Percentiles rank a stretch among this genome's conserved stretches.
These are phyloP conservation scores for Engystomops pustulosus DNA, from an alignment of 2,113 vertebrate genomes.

Conservation along the genomic window DNA sequence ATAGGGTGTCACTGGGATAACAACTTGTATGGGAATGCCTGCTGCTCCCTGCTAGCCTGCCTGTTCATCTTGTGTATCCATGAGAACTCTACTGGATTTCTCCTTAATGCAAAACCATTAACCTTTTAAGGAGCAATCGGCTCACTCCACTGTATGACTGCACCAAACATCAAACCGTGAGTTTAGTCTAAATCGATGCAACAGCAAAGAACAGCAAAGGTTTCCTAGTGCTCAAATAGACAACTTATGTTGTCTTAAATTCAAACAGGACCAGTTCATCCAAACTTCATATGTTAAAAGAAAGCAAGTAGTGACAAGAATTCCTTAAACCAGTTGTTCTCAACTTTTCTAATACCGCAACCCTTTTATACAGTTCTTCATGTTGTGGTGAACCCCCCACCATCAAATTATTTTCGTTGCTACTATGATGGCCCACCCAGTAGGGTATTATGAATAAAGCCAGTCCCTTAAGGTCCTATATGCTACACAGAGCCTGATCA, in stretches of 20 bases:
- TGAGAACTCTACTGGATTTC: constrained; percentile 24
- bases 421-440: too few relatives aligned
- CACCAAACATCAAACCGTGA: neutral
- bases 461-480: too few relatives aligned
- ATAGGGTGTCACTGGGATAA: constrained; percentile 46
- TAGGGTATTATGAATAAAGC: too few relatives aligned
- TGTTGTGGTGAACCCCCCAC: too few relatives aligned
- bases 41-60: constrained; percentile 25
- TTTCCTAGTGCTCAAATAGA: neutral
- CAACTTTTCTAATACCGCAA: too few relatives aligned
- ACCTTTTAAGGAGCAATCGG: constrained; percentile 41
- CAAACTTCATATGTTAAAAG: neutral
- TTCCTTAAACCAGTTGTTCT: too few relatives aligned
- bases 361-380: too few relatives aligned
- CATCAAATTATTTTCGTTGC: too few relatives aligned
- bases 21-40: constrained; percentile 47
- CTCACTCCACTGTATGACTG: neutral
- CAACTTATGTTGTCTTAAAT: neutral
- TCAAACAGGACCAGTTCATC: neutral
- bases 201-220: neutral
- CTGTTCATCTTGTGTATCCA: constrained; percentile 39
- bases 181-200: constrained; percentile 4
- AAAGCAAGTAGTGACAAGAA: too few relatives aligned
- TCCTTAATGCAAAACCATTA: constrained; percentile 47
- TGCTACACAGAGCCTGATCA: too few relatives aligned